Evolutionary conservation across 1,140 invertebrate genomes (phyloP).

Genomic region (Nymphalis io): DNA sequence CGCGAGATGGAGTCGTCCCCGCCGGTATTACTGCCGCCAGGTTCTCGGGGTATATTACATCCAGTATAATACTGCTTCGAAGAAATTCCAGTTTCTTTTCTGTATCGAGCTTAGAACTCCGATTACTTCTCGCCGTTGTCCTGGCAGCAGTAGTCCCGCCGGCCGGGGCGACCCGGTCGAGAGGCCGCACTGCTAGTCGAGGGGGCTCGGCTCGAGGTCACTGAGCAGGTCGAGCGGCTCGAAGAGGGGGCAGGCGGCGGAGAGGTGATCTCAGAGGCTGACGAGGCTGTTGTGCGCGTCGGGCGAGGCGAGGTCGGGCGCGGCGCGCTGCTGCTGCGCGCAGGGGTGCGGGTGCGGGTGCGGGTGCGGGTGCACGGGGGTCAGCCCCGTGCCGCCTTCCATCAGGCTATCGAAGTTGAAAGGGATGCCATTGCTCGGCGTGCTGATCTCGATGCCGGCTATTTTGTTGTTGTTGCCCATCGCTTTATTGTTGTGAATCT

Average conservation of each 20-base stretch:
- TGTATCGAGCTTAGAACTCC: no score
- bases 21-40: no score
- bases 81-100: not conserved
- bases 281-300: constrained; percentile 67
- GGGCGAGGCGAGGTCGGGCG: constrained; percentile 69
- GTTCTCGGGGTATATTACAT: no score
- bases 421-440: constrained; percentile 91
- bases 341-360: constrained; percentile 83
- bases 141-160: not conserved
- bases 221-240: constrained; percentile 31
- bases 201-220: constrained; percentile 19
- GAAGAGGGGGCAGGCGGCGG: constrained; percentile 42
- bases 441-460: constrained; percentile 91
- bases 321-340: constrained; percentile 62
- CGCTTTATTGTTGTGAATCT: constrained; percentile 71
- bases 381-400: constrained; percentile 95
- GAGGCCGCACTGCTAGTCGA: constrained; percentile 20
- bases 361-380: constrained; percentile 86
- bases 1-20: constrained; percentile 17
- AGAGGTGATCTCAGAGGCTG: constrained; percentile 60
- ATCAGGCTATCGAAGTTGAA: constrained; percentile 96
- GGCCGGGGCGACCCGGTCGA: not conserved
- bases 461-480: constrained; percentile 82
- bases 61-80: not conserved
- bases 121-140: not conserved